phyloP scores from a whole-genome alignment of 2,888 invertebrate genomes.

The Epistrophe eligans region DNA sequence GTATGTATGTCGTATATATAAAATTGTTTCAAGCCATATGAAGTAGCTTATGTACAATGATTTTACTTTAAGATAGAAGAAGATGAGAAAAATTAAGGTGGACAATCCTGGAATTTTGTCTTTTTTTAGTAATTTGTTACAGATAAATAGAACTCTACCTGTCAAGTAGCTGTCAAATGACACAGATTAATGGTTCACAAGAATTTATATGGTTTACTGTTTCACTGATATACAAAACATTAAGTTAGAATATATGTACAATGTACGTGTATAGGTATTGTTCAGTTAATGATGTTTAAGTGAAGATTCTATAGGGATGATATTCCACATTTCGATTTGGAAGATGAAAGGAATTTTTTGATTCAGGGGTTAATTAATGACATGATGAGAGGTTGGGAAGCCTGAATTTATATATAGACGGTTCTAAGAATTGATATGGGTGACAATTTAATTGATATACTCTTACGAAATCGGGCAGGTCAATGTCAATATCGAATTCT shows the following conservation, averaged over 20 bases:
- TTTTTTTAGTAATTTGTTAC: constrained; percentile 56
- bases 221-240: background rate
- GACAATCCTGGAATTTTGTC: constrained; percentile 42
- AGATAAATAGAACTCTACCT: constrained; percentile 43
- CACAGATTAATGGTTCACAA: constrained; percentile 64
- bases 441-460: constrained; percentile 59
- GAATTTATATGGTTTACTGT: constrained; percentile 57
- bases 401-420: background rate
- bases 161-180: constrained; percentile 61
- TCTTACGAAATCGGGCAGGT: background rate
- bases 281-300: constrained; percentile 44
- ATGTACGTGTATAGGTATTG: background rate
- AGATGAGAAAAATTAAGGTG: background rate
- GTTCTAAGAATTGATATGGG: constrained; percentile 47
- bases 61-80: constrained; percentile 15
- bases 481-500: constrained; percentile 18
- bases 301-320: background rate
- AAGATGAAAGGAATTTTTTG: constrained; percentile 52
- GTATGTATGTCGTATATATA: background rate
- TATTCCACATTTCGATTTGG: constrained; percentile 23
- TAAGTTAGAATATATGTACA: background rate
- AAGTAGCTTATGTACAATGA: constrained; percentile 13
- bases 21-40: background rate
- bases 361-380: constrained; percentile 62
- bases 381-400: constrained; percentile 39